phyloP scores from a whole-genome alignment of 2,888 invertebrate genomes.

The Artemia sinica region DNA sequence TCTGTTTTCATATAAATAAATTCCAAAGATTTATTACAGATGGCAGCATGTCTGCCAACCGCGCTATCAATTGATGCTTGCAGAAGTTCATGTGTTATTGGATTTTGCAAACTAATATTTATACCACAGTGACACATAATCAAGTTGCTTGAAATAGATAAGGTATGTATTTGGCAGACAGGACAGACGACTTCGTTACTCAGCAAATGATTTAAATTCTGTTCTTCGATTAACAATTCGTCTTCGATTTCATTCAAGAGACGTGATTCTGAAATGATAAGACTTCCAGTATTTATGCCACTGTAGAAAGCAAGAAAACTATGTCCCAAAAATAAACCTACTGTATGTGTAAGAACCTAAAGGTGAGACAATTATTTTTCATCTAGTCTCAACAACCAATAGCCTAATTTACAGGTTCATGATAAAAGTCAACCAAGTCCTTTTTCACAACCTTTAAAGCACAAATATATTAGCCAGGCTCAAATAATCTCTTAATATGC shows the following conservation, averaged over 20 bases:
- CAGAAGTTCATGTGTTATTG: background rate
- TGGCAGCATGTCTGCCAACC: slow-evolving; percentile 2
- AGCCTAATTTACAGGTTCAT: too few relatives aligned
- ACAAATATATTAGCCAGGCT: too few relatives aligned
- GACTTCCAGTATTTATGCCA: too few relatives aligned
- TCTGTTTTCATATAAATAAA: background rate
- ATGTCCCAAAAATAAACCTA: too few relatives aligned
- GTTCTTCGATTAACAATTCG: background rate
- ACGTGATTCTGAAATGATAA: background rate
- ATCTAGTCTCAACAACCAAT: too few relatives aligned
- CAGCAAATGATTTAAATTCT: background rate
- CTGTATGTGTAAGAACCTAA: too few relatives aligned
- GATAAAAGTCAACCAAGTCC: too few relatives aligned
- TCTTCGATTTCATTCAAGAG: background rate
- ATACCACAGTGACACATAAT: slow-evolving; percentile 4
- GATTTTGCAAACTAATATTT: background rate
- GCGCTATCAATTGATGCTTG: slow-evolving; percentile 5
- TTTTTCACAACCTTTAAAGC: too few relatives aligned
- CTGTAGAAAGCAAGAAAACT: too few relatives aligned
- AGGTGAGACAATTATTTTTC: too few relatives aligned
- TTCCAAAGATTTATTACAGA: background rate
- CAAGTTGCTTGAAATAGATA: background rate
- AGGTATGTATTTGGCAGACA: background rate
- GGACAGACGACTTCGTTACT: background rate
- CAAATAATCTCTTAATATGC: too few relatives aligned